Evolutionary conservation across 2,888 invertebrate genomes (phyloP), one percentile per base, ranked within the genome.

Genomic region (Conomelus anceps): DNA sequence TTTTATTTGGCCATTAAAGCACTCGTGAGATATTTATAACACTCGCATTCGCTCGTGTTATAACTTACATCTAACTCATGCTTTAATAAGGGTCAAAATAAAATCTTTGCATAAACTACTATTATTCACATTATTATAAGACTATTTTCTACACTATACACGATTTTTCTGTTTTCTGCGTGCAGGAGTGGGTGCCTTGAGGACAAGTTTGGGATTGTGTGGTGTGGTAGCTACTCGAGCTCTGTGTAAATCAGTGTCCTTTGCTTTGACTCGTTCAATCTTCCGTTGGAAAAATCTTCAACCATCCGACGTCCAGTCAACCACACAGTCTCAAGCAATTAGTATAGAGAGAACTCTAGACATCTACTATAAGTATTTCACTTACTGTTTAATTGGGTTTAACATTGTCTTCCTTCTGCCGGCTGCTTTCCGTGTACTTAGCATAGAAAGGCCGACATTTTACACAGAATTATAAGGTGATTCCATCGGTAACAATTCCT

Each of bases 401-500:
- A 96, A 96, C 93, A 96, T 96, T 0, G 94, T 96, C 0, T 97
- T 96, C 93, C 93, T 96, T 87, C 94, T 97, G 91, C 98, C 98
- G 0, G 95, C 96, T 91, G 94, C 97, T 29, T 98, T 98, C 93
- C 94, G 95, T 87, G 93, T 96, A 91, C 93, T 98, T 87, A 95
- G 95, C 90, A 97, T 98, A 92, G 96, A 97, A 92, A 93, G 98
- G 92, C 96, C 96, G 0, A 96, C 97, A 0, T 98, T 97, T 94
- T 97, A 97, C 92, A 97, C 97, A 0, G 98, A 98, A 94, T 95
- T 98, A 91, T 97, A 94, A 94, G 17, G 13, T 3, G 11, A 13
- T 6, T 34, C n/a, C n/a, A n/a, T n/a, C n/a, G n/a, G n/a, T n/a
- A n/a, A n/a, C n/a, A n/a, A n/a, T n/a, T n/a, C n/a, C n/a, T n/a